Percentiles rank a stretch among this genome's conserved stretches.
Conservation (phyloP, 2,113 vertebrate species). For the Sarotherodon lohbergeri region DNA sequence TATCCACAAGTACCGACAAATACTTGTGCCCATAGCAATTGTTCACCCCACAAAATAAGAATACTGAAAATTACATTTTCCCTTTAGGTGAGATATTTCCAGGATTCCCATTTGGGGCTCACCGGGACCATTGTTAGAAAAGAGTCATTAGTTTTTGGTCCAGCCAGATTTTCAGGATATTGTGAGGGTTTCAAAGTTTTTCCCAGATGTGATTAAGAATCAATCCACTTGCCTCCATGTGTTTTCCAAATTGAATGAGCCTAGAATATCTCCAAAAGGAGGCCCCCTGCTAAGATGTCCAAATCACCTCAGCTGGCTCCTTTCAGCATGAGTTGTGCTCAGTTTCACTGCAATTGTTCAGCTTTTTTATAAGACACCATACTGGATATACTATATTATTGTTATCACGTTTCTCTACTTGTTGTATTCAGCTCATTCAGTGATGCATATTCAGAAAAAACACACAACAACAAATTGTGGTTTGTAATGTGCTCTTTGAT, state of each 20-base stretch:
- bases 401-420: neutral
- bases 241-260: neutral
- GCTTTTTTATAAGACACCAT: neutral
- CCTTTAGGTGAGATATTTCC: neutral
- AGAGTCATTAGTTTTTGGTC: neutral
- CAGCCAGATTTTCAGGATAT: neutral
- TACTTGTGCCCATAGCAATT: neutral
- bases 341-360: neutral
- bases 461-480: neutral
- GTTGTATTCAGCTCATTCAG: neutral
- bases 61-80: neutral
- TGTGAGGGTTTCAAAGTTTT: neutral
- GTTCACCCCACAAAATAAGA: neutral
- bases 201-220: neutral
- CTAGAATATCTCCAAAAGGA: neutral
- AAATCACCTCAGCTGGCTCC: neutral
- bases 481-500: neutral
- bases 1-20: neutral
- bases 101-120: neutral
- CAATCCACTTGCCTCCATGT: neutral
- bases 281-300: neutral
- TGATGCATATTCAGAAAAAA: neutral
- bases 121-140: neutral
- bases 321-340: neutral
- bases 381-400: neutral